Percentiles rank a stretch among this genome's conserved stretches.
These are phyloP conservation scores for Littorina saxatilis DNA, from an alignment of 1,140 invertebrate genomes.

Conservation along the genomic window DNA sequence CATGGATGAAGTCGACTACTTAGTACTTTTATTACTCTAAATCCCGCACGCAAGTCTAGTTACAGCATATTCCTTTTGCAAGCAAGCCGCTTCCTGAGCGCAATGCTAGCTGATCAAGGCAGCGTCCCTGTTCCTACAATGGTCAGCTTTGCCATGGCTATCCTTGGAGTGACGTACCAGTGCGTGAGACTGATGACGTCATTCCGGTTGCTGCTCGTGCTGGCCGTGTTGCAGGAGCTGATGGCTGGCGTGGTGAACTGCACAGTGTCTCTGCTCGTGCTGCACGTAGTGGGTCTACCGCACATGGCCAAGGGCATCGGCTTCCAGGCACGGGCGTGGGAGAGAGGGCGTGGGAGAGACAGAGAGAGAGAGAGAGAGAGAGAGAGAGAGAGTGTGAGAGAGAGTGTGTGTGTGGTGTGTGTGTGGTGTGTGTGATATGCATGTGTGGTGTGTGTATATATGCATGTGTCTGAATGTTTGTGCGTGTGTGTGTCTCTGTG, in stretches of 20 bases:
- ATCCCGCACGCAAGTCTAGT: no score
- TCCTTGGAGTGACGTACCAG: background rate
- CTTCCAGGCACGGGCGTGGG: background rate
- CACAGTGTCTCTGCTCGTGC: constrained; percentile 1
- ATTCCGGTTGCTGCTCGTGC: constrained; percentile 4
- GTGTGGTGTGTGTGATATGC: constrained; percentile 17
- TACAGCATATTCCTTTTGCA: no score
- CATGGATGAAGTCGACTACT: no score
- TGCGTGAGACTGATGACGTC: constrained; percentile 25
- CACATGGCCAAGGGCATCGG: constrained; percentile 23
- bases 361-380: constrained; percentile 15
- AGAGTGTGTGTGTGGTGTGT: constrained; percentile 11
- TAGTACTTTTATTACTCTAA: no score
- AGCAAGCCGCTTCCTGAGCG: background rate
- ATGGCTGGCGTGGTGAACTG: constrained; percentile 26
- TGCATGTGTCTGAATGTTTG: constrained; percentile 9
- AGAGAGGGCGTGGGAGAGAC: background rate
- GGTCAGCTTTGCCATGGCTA: background rate
- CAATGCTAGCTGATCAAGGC: background rate
- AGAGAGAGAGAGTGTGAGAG: constrained; percentile 9
- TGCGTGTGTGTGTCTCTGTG: constrained; percentile 9
- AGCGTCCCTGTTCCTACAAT: background rate
- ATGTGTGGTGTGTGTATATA: no score
- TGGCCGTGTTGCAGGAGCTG: constrained; percentile 19
- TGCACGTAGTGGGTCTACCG: constrained; percentile 8